These are phyloP conservation scores for Chymomyza caudatula DNA, from an alignment of 2,888 invertebrate genomes.

Conservation along the genomic window DNA sequence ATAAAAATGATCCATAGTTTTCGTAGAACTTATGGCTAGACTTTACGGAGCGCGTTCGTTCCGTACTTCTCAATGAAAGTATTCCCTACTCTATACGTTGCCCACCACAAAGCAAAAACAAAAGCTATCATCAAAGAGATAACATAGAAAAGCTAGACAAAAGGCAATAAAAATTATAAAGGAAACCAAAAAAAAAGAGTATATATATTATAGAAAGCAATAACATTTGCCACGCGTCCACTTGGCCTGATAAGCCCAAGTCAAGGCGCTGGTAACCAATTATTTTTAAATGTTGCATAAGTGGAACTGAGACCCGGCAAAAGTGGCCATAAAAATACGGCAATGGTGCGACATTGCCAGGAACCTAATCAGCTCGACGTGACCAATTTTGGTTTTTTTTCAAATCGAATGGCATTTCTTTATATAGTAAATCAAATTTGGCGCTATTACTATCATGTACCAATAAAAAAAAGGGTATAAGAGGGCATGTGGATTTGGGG, in stretches of 20 bases:
- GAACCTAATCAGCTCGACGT: neutral
- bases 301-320: neutral
- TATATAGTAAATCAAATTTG: neutral
- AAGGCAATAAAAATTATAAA: neutral
- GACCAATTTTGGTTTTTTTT: neutral
- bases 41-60: neutral
- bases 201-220: neutral
- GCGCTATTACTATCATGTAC: neutral
- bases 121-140: neutral
- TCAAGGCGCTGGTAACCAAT: neutral
- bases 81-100: neutral
- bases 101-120: neutral
- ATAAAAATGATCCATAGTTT: neutral
- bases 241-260: neutral
- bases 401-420: neutral
- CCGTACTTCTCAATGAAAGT: neutral
- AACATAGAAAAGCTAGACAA: neutral
- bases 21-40: neutral
- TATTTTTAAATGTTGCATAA: neutral
- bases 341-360: neutral
- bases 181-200: neutral
- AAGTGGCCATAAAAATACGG: neutral
- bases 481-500: no score
- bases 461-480: neutral
- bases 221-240: neutral